These are phyloP conservation scores for Chlorodrepanis virens DNA, from an alignment of 2,113 vertebrate species.

Conservation along the genomic window DNA sequence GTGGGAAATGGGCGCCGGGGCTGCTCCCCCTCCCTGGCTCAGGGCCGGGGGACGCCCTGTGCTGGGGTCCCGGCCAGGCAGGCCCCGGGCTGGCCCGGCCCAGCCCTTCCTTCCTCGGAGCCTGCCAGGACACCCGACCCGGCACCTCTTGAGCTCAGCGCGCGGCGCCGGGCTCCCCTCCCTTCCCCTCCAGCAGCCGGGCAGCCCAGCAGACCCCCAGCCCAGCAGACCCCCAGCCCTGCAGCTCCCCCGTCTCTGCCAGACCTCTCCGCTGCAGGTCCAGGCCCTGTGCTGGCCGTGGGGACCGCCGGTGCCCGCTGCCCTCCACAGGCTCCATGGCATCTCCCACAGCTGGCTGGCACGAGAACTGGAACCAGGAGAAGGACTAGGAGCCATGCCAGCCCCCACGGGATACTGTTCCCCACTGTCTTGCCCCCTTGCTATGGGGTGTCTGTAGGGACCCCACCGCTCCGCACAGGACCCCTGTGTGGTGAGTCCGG, in stretches of 20 bases:
- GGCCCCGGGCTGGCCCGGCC: background rate
- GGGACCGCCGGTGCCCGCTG: background rate
- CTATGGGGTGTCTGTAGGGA: background rate
- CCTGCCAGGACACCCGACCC: background rate
- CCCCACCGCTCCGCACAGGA: rapidly evolving
- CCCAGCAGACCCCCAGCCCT: background rate
- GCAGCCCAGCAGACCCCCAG: background rate
- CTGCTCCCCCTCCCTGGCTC: background rate
- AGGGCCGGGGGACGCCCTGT: rapidly evolving
- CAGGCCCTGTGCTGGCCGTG: background rate
- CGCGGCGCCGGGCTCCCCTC: rapidly evolving
- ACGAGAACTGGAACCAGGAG: background rate
- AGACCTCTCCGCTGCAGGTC: too few relatives aligned
- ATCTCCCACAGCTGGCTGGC: background rate
- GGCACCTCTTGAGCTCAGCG: background rate
- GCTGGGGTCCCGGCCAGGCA: background rate
- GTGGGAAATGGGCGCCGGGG: rapidly evolving
- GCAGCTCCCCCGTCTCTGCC: rapidly evolving
- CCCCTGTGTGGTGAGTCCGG: rapidly evolving
- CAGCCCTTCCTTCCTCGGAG: background rate
- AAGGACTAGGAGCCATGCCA: background rate
- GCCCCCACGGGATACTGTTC: rapidly evolving
- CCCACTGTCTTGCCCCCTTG: background rate
- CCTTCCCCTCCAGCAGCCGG: background rate
- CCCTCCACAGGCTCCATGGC: background rate